A percentile compares a stretch with the other conserved stretches of the same genome.
Conservation (phyloP, 2,888 invertebrate species). For the Cheilosia soror region DNA sequence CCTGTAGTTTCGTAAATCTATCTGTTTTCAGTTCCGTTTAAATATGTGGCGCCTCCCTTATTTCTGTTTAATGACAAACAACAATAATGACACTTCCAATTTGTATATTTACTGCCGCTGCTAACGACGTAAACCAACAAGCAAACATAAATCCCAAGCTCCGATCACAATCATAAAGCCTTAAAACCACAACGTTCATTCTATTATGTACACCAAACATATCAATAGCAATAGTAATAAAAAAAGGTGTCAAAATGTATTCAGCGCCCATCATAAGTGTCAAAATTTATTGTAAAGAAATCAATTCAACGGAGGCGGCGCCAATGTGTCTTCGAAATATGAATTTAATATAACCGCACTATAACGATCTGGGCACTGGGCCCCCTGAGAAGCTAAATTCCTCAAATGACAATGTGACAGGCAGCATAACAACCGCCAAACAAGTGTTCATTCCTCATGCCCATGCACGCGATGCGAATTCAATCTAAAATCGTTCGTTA, state of each 20-base stretch:
- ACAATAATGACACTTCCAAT: not conserved
- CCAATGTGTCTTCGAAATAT: constrained; percentile 66
- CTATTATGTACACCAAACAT: not conserved
- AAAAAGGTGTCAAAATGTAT: constrained; percentile 24
- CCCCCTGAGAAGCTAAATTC: constrained; percentile 10
- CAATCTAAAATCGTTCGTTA: constrained; percentile 34
- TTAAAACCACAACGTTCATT: not conserved
- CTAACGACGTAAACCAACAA: constrained; percentile 4
- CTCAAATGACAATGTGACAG: constrained; percentile 38
- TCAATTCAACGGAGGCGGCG: constrained; percentile 58
- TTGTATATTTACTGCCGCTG: not conserved
- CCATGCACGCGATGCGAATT: constrained; percentile 58
- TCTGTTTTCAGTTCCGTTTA: too few relatives aligned
- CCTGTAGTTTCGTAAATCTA: too few relatives aligned
- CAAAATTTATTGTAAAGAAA: constrained; percentile 16
- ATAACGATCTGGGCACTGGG: constrained; percentile 7
- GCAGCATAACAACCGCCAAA: constrained; percentile 9
- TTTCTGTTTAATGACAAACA: not conserved
- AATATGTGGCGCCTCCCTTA: too few relatives aligned
- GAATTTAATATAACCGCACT: constrained; percentile 63
- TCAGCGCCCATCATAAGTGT: constrained; percentile 13
- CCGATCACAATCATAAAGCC: not conserved
- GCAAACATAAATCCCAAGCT: not conserved
- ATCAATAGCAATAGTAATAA: not conserved
- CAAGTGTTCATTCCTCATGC: constrained; percentile 37